Percentiles rank a stretch among this genome's conserved stretches.
Conservation (phyloP, 1,140 invertebrate species). For the Drosophila repletoides region DNA sequence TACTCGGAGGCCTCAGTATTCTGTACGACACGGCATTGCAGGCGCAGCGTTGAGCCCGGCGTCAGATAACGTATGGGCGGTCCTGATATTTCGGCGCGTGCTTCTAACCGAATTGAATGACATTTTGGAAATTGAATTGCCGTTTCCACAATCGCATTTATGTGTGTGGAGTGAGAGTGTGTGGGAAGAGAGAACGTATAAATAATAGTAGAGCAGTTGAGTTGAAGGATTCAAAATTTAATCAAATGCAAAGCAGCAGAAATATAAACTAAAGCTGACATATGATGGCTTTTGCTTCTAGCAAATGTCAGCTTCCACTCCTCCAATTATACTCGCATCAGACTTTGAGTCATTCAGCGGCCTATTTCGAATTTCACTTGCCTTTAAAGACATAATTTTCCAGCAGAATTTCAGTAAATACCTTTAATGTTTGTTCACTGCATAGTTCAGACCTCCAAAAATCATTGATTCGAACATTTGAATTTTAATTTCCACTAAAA, state of each 20-base stretch:
- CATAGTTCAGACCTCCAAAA: too few relatives aligned
- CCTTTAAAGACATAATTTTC: too few relatives aligned
- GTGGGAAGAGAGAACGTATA: neutral
- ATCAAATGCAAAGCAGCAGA: slow-evolving; percentile 29
- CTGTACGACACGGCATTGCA: slow-evolving; percentile 90
- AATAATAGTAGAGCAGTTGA: slow-evolving; percentile 10
- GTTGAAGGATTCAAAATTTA: slow-evolving; percentile 42
- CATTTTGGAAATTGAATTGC: slow-evolving; percentile 46
- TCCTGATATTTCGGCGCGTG: slow-evolving; percentile 92
- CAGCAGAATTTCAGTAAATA: too few relatives aligned
- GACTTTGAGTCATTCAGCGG: too few relatives aligned
- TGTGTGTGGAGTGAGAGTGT: neutral
- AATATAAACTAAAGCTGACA: slow-evolving; percentile 18
- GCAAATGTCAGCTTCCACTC: too few relatives aligned
- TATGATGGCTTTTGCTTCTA: too few relatives aligned
- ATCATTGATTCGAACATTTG: too few relatives aligned
- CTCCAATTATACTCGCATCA: too few relatives aligned
- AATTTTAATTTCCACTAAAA: too few relatives aligned
- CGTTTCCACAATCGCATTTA: slow-evolving; percentile 27
- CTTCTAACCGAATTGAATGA: slow-evolving; percentile 85
- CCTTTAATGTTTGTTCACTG: too few relatives aligned
- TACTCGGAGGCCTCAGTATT: slow-evolving; percentile 92
- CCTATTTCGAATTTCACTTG: too few relatives aligned
- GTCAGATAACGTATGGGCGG: slow-evolving; percentile 93
- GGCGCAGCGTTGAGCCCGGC: slow-evolving; percentile 90